Base-by-base conservation (phyloP, 2,113 vertebrate genomes). In the Oncorhynchus nerka region DNA sequence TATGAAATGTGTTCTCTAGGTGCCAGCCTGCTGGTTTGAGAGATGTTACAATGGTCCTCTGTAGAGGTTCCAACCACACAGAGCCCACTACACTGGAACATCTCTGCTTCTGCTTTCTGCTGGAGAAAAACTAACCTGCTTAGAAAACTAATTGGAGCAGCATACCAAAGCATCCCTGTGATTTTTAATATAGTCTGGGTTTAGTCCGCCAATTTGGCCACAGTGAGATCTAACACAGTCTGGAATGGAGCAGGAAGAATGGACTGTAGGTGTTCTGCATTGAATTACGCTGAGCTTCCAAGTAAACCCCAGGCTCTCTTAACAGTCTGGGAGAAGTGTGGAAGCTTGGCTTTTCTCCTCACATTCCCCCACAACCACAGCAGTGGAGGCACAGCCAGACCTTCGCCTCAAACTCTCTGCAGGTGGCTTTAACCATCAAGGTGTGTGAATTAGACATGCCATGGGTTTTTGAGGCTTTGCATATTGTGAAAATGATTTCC, bases 1-100 rank as follows among this genome's bases (percentile, higher is more conserved):
- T 45, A 73, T 82, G 71, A 28, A 79, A 87, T 91, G 86, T 51
- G 39, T 45, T 92, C 85, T 77, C 68, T 88, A 88, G 82, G 73
- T 86, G 79, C 72, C 48, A 74, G 71, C 77, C 71, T 76, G 74
- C 76, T 81, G 69, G 74, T 79, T 66, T 79, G 75, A 73, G 73
- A 81, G 51, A 68, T 66, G 68, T 86, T 83, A 85, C 74, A 85
- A 71, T 74, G 16, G 68, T 57, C 77, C 59, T 88, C 66, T 73
- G 76, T 81, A 81, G 84, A 59, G 24, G 51, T 39, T 81, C 84
- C 81, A 82, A 86, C 73, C 13, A 87, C 84, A 85, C 84, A 73
- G 87, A 84, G 70, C 34, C 86, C 71, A 82, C 89, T 89, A 82
- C 70, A 73, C 75, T 73, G 59, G 71, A 88, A 74, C 79, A 86